These are phyloP conservation scores for Ferdinandea cuprea DNA, from an alignment of 2,888 invertebrate genomes.

Conservation along the genomic window DNA sequence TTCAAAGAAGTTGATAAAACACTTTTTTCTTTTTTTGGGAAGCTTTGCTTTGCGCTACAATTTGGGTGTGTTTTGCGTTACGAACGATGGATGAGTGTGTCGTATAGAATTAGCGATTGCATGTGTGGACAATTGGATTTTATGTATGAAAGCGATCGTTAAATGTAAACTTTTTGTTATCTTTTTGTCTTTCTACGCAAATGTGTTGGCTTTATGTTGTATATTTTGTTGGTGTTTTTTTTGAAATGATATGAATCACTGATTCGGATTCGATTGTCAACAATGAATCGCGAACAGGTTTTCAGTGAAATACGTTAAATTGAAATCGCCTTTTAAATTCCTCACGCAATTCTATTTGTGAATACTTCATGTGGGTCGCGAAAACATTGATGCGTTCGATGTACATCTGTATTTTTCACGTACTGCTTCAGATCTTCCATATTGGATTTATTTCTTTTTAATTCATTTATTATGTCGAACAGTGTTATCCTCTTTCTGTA, in stretches of 20 bases:
- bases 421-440: no score
- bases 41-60: conserved; percentile 35
- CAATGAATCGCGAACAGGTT: background rate
- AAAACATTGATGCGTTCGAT: no score
- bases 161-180: background rate
- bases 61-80: conserved; percentile 28
- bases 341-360: no score
- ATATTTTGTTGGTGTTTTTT: background rate
- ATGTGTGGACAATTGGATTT: background rate
- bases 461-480: no score
- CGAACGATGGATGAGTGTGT: background rate
- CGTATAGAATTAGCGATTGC: background rate
- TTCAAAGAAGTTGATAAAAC: conserved; percentile 21
- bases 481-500: no score
- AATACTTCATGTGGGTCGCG: no score
- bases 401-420: no score
- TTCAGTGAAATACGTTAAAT: background rate
- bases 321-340: background rate
- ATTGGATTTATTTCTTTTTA: no score
- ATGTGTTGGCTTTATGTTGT: no score
- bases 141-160: background rate
- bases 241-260: background rate
- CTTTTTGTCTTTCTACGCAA: background rate
- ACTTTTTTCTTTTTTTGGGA: no score
- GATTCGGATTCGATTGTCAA: background rate